Base-by-base conservation (phyloP, 1,140 invertebrate species). In the Venturia canescens region DNA sequence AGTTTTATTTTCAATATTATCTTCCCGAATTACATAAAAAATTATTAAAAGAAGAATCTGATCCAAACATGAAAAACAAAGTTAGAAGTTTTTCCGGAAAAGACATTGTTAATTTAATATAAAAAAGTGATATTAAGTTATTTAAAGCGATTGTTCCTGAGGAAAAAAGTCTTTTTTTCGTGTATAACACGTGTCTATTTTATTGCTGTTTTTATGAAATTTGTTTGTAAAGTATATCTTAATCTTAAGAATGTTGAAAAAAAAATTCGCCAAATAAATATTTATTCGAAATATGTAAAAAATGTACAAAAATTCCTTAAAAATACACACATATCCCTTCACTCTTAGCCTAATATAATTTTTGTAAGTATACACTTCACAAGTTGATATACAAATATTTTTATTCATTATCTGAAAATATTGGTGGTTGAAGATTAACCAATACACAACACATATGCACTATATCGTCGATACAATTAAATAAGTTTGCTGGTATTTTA, bases 391-490 rank as follows among this genome's bases (percentile, higher is more conserved):
- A 63, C 27, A 26, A 31, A 63, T 53, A 53, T 76, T 23, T 50
- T 5, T 71, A n/a, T 66, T 78, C 21, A 53, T 83, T 77, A 76
- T 80, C 26, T 72, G 72, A 29, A 63, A 80, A 67, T 63, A 85
- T 86, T 67, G 83, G 80, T 57, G 83, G 71, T 38, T 87, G 85
- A 75, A 87, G 78, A 83, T 88, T 87, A 3, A 84, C 84, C 44
- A 87, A 82, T 18, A 87, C 83, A 69, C 86, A 86, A 80, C 84
- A 86, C 38, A 88, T 79, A 76, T 86, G 84, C 34, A 87, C n/a
- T 78, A 87, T 84, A 50, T 87, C 80, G 75, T 88, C 85, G 3
- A 85, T 72, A 48, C 66, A 80, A 71, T 82, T 34, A 23, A 87
- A 83, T 48, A 87, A 79, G 57, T 84, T 76, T 44, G 70, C 70